Percentiles rank a stretch among this genome's conserved stretches.
These are phyloP conservation scores for Araneus ventricosus DNA, from an alignment of 1,140 invertebrate genomes.

Conservation along the genomic window DNA sequence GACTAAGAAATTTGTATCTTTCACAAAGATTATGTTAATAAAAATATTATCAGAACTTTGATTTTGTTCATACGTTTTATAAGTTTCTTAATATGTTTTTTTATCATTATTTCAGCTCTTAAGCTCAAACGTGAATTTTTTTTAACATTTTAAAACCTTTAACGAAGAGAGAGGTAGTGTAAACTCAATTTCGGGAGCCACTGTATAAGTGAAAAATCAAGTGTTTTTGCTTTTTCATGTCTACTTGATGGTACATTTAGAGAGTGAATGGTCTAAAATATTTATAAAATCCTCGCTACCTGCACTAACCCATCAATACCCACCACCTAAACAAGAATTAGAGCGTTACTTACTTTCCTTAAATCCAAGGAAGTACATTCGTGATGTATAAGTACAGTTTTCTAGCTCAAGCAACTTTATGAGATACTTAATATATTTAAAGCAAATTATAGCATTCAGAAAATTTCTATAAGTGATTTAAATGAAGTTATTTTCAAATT, in stretches of 20 bases:
- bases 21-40: too few species aligned
- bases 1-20: too few species aligned
- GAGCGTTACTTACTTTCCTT: neutral
- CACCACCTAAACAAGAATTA: constrained; percentile 29
- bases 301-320: neutral
- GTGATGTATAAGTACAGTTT: neutral
- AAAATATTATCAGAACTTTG: too few species aligned
- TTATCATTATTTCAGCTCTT: too few species aligned
- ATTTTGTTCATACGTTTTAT: too few species aligned
- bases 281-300: neutral
- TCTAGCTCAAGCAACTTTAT: neutral
- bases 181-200: too few species aligned
- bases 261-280: neutral
- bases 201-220: too few species aligned
- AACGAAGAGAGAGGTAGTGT: too few species aligned
- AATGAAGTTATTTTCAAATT: neutral
- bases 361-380: neutral
- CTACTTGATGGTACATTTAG: constrained; percentile 14
- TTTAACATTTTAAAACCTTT: too few species aligned
- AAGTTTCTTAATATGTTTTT: too few species aligned
- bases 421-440: neutral
- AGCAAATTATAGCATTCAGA: neutral
- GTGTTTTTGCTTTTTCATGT: constrained; percentile 3
- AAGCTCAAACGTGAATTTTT: too few species aligned
- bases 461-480: neutral